A percentile compares a stretch with the other conserved stretches of the same genome.
These are phyloP conservation scores for Rutilus rutilus DNA, from an alignment of 2,113 vertebrate genomes.

Conservation along the genomic window DNA sequence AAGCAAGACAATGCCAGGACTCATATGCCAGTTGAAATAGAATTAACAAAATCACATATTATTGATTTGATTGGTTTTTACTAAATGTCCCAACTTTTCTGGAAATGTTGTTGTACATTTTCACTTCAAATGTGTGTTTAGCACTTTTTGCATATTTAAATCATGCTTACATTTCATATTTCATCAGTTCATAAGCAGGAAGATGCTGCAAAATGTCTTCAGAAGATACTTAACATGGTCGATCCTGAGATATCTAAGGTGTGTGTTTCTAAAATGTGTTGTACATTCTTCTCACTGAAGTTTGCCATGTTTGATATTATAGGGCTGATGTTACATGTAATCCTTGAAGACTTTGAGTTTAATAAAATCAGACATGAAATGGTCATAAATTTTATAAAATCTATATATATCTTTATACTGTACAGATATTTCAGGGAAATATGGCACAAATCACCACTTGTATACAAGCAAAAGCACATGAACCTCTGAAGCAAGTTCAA, in stretches of 20 bases:
- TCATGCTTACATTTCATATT: not conserved
- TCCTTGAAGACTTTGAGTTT: too few relatives aligned
- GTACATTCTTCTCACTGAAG: not conserved
- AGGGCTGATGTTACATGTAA: not conserved
- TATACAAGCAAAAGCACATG: not conserved
- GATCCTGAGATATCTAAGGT: not conserved
- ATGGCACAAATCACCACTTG: not conserved
- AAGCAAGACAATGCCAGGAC: too few relatives aligned
- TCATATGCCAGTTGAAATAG: too few relatives aligned
- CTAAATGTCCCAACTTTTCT: too few relatives aligned
- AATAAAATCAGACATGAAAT: too few relatives aligned
- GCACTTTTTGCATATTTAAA: not conserved
- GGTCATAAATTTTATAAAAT: too few relatives aligned
- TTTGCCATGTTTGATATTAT: not conserved
- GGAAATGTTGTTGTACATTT: too few relatives aligned
- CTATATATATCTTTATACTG: not conserved
- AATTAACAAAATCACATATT: too few relatives aligned
- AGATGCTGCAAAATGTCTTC: not conserved
- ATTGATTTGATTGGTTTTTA: too few relatives aligned
- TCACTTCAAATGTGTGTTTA: not conserved
- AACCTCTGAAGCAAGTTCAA: not conserved
- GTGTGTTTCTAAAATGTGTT: not conserved
- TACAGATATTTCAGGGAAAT: not conserved
- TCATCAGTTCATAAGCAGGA: slow-evolving; percentile 12
- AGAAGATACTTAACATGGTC: not conserved